These are phyloP conservation scores for Atrichornis clamosus DNA, from an alignment of 2,113 vertebrate genomes.

Conservation along the genomic window DNA sequence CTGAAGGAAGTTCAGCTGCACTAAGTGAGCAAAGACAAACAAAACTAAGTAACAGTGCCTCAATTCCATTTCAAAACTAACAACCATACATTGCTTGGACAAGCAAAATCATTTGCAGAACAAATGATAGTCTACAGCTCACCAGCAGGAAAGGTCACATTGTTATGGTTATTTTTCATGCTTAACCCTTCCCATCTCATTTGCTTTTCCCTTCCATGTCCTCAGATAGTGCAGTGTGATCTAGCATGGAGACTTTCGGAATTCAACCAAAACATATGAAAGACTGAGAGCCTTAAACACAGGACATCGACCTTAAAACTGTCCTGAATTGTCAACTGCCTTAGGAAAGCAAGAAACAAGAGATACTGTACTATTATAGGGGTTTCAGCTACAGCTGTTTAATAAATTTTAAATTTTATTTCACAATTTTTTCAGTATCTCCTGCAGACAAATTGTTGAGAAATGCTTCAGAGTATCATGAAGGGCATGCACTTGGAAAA, in stretches of 20 bases:
- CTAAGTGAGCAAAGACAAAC: neutral
- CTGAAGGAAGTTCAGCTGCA: neutral
- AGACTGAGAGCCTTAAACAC: neutral
- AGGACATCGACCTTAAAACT: neutral
- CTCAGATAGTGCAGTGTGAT: neutral
- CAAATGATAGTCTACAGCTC: neutral
- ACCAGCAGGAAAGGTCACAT: neutral
- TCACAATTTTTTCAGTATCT: neutral
- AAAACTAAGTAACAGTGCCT: neutral
- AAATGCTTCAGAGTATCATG: neutral
- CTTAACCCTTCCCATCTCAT: neutral
- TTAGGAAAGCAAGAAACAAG: neutral
- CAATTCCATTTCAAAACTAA: neutral
- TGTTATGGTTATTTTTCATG: neutral
- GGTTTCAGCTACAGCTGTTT: neutral
- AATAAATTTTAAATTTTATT: neutral
- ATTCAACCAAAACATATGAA: neutral
- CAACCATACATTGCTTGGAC: neutral
- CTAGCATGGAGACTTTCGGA: neutral
- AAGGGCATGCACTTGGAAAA: rapidly evolving
- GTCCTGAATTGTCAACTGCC: neutral
- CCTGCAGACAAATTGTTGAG: neutral
- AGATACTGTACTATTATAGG: neutral
- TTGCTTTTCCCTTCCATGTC: neutral
- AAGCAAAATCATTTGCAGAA: neutral